Evolutionary conservation across 1,140 invertebrate genomes (phyloP), one percentile per base, ranked within the genome.

Genomic region (Ostrea edulis): DNA sequence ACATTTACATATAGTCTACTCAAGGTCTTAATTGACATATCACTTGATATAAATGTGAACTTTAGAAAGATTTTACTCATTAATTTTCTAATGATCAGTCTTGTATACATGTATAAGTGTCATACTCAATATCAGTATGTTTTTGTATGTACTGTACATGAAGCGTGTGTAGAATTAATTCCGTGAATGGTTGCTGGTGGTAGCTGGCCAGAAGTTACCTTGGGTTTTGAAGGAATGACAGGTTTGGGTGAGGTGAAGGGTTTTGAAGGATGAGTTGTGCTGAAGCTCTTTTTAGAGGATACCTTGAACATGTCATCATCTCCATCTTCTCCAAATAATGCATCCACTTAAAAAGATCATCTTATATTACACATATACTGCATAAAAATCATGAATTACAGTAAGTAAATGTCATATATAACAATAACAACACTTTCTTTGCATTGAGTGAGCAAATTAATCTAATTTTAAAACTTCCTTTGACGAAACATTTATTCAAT

Each of bases 261-360:
- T 86, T 86, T 86, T 25, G 85, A 86, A 11, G 82, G 53, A 82
- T 44, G n/a, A 71, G 29, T 35, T 11, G 68, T 77, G 68, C 68
- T 77, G 68, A 77, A 14, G 11, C 9, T 77, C 29, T 25, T 77
- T 25, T 29, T 14, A 44, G 68, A 25, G 4, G 25, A 25, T 77
- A 77, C 68, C 68, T 14, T 29, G 8, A 77, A 86, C 65, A 81
- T 12, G 52, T 86, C 85, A 29, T 68, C 65, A 9, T 86, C 85
- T 71, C 53, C 68, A 14, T 86, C 68, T 54, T 81, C 68, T 35
- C 85, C 85, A 86, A 86, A 86, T 55, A 86, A 54, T 53, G 85
- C 53, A 81, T 86, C 85, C n/a, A 35, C 71, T 77, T 29, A 8
- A 44, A 77, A 77, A 77, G 29, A 62, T 11, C 29, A 71, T 3